Base-by-base conservation (phyloP, 2,888 invertebrate genomes). In the Cheilosia pagana region DNA sequence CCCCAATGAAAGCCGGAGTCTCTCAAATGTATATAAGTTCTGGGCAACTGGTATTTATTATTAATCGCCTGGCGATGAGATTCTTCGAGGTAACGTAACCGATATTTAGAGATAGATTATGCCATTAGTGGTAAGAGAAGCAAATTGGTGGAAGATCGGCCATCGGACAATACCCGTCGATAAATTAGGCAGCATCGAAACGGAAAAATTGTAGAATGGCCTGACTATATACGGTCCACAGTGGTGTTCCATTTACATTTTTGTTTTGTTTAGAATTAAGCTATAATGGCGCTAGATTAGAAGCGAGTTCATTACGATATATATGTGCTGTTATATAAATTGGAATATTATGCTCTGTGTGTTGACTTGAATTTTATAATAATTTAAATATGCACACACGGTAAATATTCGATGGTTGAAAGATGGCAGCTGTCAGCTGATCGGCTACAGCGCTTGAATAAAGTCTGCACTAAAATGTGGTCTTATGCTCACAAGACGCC, bases 101-200 rank as follows among this genome's bases (percentile, higher is more conserved):
- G 48, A 70, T 62, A 62, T 48, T 67, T 75, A 67, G 25, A 75
- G 63, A 79, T 8, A 71, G 70, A 85, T 85, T 78, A 85, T 60
- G 60, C 60, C 65, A 85, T 85, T 85, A 85, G 67, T 31, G 75
- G 75, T 75, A 81, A 68, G 75, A 67, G 71, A 85, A 65, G 65
- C 71, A 85, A 85, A 79, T 81, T 76, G 70, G 60, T 53, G 55
- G 67, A 76, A 8, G 28, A 68, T 35, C 45, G 65, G 74, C 65
- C 83, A 63, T 25, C 45, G 65, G 74, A 78, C 83, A 79, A 74
- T 70, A 35, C 62, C 52, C 31, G 35, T 19, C 59, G 28, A 79
- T 85, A 83, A 78, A 79, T 83, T 75, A 75, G 67, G 70, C 70
- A 39, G n/a, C n/a, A 12, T 6, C 1, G 41, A 23, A 59, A n/a